A percentile compares a stretch with the other conserved stretches of the same genome.
Evolutionary conservation across 2,797 vertebrate species (phyloP).

Genomic region (Bucorvus abyssinicus): DNA sequence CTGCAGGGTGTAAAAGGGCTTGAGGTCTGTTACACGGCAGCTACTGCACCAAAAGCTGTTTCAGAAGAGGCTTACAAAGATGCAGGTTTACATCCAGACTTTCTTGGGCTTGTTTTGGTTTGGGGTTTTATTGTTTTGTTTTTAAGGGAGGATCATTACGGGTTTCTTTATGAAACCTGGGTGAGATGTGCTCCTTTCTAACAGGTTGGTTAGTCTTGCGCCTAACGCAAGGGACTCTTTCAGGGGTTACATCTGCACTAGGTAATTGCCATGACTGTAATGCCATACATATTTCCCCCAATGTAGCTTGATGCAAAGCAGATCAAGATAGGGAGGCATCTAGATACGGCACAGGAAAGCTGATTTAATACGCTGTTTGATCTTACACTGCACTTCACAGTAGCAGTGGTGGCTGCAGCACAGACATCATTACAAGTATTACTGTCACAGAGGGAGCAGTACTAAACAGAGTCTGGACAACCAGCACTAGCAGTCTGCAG

Average conservation of each 20-base stretch:
- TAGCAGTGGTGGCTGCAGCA: neutral
- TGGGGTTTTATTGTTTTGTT: neutral
- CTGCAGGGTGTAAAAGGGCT: neutral
- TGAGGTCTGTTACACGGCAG: neutral
- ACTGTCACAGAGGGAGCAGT: neutral
- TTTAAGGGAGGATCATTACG: neutral
- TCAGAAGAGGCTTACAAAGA: neutral
- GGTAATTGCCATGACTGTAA: neutral
- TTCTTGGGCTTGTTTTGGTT: neutral
- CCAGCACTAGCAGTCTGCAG: neutral
- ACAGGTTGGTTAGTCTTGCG: neutral
- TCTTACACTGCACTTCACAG: neutral
- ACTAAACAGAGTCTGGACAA: neutral
- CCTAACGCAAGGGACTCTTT: neutral
- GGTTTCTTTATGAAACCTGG: neutral
- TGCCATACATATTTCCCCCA: neutral
- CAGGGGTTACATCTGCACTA: no score
- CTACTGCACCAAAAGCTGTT: neutral
- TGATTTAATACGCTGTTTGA: neutral
- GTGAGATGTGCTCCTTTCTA: neutral
- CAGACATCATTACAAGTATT: neutral
- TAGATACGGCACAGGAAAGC: neutral
- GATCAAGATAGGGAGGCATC: neutral
- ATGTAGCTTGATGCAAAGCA: neutral
- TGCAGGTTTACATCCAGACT: neutral